phyloP scores from a whole-genome alignment of 2,888 invertebrate genomes.

The Prosapia bicincta region DNA sequence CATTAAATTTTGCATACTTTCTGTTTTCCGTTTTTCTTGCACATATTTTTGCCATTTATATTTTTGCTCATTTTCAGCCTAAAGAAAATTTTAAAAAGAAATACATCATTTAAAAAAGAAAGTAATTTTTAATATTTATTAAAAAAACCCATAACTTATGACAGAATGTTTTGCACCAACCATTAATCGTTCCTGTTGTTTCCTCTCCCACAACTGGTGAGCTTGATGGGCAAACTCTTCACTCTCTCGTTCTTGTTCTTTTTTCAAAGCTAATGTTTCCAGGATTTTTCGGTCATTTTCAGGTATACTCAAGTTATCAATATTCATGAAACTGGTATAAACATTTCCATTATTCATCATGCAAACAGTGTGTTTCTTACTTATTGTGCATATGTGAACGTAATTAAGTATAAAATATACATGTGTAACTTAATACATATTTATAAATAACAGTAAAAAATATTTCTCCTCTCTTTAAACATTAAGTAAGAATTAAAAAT shows the following conservation, averaged over 20 bases:
- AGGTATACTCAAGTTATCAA: constrained; percentile 40
- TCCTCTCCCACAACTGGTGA: constrained; percentile 51
- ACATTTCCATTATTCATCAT: constrained; percentile 7
- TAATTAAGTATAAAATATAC: neutral
- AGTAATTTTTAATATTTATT: neutral
- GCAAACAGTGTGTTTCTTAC: no score
- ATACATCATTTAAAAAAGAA: no score
- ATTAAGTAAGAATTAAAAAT: neutral
- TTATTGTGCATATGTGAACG: neutral
- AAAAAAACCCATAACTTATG: neutral
- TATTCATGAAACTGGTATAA: constrained; percentile 30
- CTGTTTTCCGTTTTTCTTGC: constrained; percentile 40
- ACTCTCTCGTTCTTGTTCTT: constrained; percentile 48
- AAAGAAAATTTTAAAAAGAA: neutral
- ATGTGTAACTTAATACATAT: neutral
- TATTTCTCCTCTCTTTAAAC: neutral
- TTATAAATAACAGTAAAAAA: neutral
- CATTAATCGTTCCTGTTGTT: constrained; percentile 44
- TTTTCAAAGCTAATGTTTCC: constrained; percentile 51
- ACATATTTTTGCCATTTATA: constrained; percentile 42
- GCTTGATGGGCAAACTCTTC: constrained; percentile 52
- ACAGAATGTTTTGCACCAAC: constrained; percentile 31
- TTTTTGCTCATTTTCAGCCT: constrained; percentile 37
- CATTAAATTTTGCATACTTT: constrained; percentile 41
- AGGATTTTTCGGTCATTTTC: constrained; percentile 53